Base-by-base conservation (phyloP, 1,140 invertebrate genomes). In the Cotesia glomerata region DNA sequence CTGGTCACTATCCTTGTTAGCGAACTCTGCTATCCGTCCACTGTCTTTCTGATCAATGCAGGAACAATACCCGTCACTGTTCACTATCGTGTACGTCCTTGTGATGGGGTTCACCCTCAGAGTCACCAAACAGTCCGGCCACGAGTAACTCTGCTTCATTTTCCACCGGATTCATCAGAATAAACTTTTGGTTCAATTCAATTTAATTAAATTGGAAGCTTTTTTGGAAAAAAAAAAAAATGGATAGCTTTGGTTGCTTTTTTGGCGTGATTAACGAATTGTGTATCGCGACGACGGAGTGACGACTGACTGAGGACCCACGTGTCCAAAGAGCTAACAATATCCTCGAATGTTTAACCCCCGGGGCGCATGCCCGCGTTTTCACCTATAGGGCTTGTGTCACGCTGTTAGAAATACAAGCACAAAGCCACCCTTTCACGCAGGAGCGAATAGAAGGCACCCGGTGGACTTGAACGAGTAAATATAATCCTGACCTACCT, bases 131-230 rank as follows among this genome's bases (percentile, higher is more conserved):
- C 79, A 74, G 51, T 79, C 75, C 39, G 81, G 81, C 81, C 81
- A 82, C 5, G 81, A 82, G 64, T 66, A 81, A 70, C 81, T 83
- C 63, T 83, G 80, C 63, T 69, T 82, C 80, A 83, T 83, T 36
- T 56, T 80, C 49, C 68, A 68, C 34, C 58, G 61, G 14, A 56
- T 18, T 45, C 78, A 71, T 74, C 74, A 70, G 26, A 32, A 67
- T 69, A n/a, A 62, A 35, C 52, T 76, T 76, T 71, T 75, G 26
- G 3, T 26, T 82, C 81, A 80, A 54, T n/a, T 13, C 0, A 11
- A 5, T 54, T n/a, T 0, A 14, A 54, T 54, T 54, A 3, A 5
- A 14, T 14, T 54, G 52, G 5, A 5, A 5, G 13, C 52, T 14
- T 54, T 54, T n/a, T n/a, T n/a, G n/a, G n/a, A n/a, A n/a, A 14